Conservation (phyloP, 2,113 vertebrate genomes). For the Lasiurus cinereus region DNA sequence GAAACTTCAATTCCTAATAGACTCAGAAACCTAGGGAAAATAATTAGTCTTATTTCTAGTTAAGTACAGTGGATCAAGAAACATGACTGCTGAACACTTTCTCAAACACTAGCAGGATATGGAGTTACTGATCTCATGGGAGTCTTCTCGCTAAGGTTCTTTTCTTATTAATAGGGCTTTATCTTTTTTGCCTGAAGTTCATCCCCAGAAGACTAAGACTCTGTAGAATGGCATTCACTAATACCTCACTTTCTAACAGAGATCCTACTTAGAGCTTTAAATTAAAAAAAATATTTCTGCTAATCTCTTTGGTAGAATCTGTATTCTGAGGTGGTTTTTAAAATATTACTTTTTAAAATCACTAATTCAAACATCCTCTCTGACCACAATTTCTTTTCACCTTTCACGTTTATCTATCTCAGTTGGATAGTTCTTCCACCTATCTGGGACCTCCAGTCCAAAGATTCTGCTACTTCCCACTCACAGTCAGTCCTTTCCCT, state of each 20-base stretch:
- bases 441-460: background rate
- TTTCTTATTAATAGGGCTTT: slow-evolving; percentile 46
- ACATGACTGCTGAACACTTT: slow-evolving; percentile 15
- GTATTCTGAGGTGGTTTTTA: slow-evolving; percentile 15
- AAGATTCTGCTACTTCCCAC: background rate
- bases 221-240: slow-evolving; percentile 29
- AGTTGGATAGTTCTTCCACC: background rate
- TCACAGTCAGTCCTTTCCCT: background rate
- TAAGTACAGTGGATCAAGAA: background rate
- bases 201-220: slow-evolving; percentile 41
- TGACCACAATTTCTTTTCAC: background rate
- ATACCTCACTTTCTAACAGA: slow-evolving; percentile 43
- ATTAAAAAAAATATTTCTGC: slow-evolving; percentile 13
- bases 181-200: slow-evolving; percentile 29
- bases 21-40: slow-evolving; percentile 8
- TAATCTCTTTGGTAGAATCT: slow-evolving; percentile 26
- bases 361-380: slow-evolving; percentile 25
- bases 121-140: slow-evolving; percentile 23
- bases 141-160: background rate
- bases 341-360: slow-evolving; percentile 44
- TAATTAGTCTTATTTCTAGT: slow-evolving; percentile 37
- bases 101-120: slow-evolving; percentile 5
- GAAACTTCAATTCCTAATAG: slow-evolving; percentile 42
- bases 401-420: background rate
- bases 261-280: slow-evolving; percentile 5